Conservation (phyloP, 2,113 vertebrate genomes). For the Phainopepla nitens region DNA sequence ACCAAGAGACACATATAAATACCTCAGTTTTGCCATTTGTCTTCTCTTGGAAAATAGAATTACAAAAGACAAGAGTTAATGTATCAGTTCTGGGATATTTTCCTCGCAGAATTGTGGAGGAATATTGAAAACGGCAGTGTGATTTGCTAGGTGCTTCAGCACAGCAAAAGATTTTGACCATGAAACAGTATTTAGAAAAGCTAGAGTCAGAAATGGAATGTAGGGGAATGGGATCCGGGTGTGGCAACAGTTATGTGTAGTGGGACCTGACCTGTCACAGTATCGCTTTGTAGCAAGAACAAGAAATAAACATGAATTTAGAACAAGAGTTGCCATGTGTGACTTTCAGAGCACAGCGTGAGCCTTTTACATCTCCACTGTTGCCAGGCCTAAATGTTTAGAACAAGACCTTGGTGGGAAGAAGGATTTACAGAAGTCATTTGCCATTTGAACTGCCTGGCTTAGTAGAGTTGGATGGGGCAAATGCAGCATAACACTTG, state of each 20-base stretch:
- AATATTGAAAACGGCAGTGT: not conserved
- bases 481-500: not conserved
- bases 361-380: not conserved
- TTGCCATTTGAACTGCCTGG: not conserved
- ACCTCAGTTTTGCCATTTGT: not conserved
- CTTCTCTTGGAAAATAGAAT: not conserved
- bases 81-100: not conserved
- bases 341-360: not conserved
- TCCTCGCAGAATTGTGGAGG: not conserved
- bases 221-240: not conserved
- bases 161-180: not conserved
- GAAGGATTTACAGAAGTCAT: not conserved
- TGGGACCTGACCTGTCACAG: not conserved
- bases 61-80: not conserved
- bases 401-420: not conserved
- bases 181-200: not conserved
- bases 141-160: not conserved
- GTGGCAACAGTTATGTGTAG: not conserved
- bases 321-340: not conserved
- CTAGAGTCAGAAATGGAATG: not conserved
- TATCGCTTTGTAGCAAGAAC: not conserved
- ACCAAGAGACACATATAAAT: not conserved
- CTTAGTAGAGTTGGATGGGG: not conserved
- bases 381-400: not conserved
- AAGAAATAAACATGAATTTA: not conserved